These are phyloP conservation scores for Micronycteris hirsuta DNA, from an alignment of 2,113 vertebrate species.

Conservation along the genomic window DNA sequence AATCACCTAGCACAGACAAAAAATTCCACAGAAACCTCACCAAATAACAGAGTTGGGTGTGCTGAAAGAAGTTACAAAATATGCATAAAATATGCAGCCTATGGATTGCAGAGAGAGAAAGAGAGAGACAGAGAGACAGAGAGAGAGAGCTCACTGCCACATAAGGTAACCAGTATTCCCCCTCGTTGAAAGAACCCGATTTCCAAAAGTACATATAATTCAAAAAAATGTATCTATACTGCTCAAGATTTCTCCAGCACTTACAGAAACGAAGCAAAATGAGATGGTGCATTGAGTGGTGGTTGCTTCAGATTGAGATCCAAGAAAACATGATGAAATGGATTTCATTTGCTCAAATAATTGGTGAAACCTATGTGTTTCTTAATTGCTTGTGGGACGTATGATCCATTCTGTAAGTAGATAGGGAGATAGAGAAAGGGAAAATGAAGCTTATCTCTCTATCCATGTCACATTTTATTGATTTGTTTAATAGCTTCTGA, in stretches of 20 bases:
- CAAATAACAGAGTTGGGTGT: not conserved
- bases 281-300: not conserved
- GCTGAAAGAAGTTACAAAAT: not conserved
- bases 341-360: not conserved
- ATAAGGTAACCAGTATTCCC: not conserved
- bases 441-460: not conserved
- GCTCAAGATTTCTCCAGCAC: not conserved
- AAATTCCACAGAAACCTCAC: not conserved
- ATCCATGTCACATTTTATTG: not conserved
- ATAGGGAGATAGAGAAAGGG: not conserved
- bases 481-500: not conserved
- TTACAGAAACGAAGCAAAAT: constrained; percentile 16
- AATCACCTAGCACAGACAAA: not conserved
- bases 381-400: not conserved
- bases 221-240: not conserved
- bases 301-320: constrained; percentile 15
- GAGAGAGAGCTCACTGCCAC: not conserved
- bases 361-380: not conserved
- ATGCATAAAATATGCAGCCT: not conserved
- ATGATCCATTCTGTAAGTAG: not conserved
- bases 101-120: not conserved
- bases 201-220: not conserved
- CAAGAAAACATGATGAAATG: not conserved
- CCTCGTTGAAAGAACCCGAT: not conserved
- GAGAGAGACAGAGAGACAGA: not conserved